A percentile compares a stretch with the other conserved stretches of the same genome.
phyloP scores from a whole-genome alignment of 2,888 invertebrate species.

The Anodontia alba region DNA sequence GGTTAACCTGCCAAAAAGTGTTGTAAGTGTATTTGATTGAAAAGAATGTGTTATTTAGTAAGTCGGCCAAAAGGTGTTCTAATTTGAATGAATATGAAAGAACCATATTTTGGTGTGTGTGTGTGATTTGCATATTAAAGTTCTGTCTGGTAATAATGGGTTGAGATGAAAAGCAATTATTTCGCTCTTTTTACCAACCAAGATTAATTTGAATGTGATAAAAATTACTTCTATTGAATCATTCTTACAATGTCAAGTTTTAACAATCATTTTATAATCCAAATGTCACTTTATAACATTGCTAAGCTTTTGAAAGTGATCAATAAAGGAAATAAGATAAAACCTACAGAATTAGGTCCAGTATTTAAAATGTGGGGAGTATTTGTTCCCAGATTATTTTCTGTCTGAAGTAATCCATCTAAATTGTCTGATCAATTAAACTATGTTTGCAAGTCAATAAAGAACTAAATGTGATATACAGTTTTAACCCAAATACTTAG shows the following conservation, averaged over 20 bases:
- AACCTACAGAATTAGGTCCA: background rate
- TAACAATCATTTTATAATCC: conserved; percentile 6
- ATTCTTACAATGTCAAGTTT: background rate
- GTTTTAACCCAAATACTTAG: no score
- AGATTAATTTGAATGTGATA: background rate
- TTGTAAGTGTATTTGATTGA: conserved; percentile 13
- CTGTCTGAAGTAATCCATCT: background rate
- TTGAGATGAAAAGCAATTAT: background rate
- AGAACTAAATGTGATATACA: no score
- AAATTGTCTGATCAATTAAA: background rate
- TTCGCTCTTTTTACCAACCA: background rate
- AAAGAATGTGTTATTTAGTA: background rate
- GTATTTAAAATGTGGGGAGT: conserved; percentile 1
- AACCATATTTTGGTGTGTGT: background rate
- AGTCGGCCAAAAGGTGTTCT: conserved; percentile 11
- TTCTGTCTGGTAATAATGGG: background rate
- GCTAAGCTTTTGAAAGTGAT: conserved; percentile 1
- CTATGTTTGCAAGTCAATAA: no score
- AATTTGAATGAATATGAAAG: conserved; percentile 14
- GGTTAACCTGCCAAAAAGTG: conserved; percentile 4
- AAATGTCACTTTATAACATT: background rate
- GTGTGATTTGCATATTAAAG: conserved; percentile 2
- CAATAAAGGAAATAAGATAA: conserved; percentile 13
- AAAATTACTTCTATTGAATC: conserved; percentile 7
- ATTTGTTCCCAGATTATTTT: background rate